A percentile compares a stretch with the other conserved stretches of the same genome.
These are phyloP conservation scores for Eurypyga helias DNA, from an alignment of 2,113 vertebrate genomes.

Conservation along the genomic window DNA sequence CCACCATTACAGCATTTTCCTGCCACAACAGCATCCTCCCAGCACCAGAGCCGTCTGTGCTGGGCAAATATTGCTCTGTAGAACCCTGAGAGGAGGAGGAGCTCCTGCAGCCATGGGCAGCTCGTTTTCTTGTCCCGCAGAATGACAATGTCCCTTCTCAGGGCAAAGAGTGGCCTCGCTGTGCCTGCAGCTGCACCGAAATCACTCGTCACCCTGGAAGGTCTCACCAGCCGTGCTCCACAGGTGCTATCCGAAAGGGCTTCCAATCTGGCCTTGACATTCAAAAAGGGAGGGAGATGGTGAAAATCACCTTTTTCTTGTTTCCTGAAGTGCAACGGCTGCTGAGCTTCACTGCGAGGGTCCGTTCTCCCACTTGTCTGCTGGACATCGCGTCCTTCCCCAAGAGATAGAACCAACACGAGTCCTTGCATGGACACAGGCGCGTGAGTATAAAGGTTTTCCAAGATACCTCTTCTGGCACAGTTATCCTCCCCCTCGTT, in stretches of 20 bases:
- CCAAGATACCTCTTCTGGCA: background rate
- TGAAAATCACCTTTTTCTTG: background rate
- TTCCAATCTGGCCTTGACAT: background rate
- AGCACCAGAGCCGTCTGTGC: accelerated
- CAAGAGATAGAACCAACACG: accelerated
- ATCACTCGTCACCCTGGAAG: accelerated
- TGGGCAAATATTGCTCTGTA: accelerated
- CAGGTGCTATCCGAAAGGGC: background rate
- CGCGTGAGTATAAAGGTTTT: background rate
- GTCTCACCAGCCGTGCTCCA: accelerated
- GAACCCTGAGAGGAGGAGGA: background rate
- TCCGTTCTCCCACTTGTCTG: background rate
- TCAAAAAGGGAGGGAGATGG: too few species aligned
- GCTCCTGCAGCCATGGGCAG: background rate
- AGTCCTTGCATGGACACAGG: background rate
- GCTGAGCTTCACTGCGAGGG: background rate
- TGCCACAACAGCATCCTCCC: accelerated
- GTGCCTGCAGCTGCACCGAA: background rate
- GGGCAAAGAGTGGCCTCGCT: background rate
- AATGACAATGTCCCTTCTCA: background rate
- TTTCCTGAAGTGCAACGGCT: background rate
- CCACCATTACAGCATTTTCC: accelerated
- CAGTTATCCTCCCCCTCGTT: background rate
- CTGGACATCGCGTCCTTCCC: background rate
- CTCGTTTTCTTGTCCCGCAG: background rate